Evolutionary conservation across 2,888 invertebrate species (phyloP).

Genomic region (Bombyx huttoni): DNA sequence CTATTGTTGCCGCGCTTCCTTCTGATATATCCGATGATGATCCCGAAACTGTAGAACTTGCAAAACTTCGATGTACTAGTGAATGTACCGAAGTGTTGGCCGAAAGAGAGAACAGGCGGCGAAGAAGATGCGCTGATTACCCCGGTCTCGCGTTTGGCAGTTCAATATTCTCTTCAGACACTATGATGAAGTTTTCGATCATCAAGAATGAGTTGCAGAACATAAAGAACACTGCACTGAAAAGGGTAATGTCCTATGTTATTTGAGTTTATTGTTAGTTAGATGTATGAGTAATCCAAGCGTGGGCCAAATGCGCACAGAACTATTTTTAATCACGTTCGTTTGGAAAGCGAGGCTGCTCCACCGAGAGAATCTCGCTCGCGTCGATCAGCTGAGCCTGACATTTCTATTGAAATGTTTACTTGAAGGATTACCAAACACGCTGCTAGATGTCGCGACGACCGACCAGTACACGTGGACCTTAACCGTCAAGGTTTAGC

Average conservation of each 20-base stretch:
- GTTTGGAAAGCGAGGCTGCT: slow-evolving; percentile 37
- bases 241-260: slow-evolving; percentile 85
- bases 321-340: slow-evolving; percentile 62
- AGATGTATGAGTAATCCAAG: slow-evolving; percentile 38
- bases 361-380: slow-evolving; percentile 25
- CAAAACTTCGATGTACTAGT: slow-evolving; percentile 89
- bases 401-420: slow-evolving; percentile 64
- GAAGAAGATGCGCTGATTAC: slow-evolving; percentile 89
- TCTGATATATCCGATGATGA: slow-evolving; percentile 75
- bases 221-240: slow-evolving; percentile 95
- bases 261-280: slow-evolving; percentile 42
- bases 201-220: slow-evolving; percentile 98
- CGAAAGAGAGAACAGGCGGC: slow-evolving; percentile 83
- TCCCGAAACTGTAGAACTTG: slow-evolving; percentile 84
- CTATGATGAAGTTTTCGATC: slow-evolving; percentile 97
- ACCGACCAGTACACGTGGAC: slow-evolving; percentile 18
- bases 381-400: slow-evolving; percentile 67
- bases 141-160: slow-evolving; percentile 93
- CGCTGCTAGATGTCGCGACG: slow-evolving; percentile 53
- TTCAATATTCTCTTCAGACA: slow-evolving; percentile 95
- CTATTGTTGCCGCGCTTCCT: slow-evolving; percentile 23
- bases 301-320: slow-evolving; percentile 62
- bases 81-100: slow-evolving; percentile 91
- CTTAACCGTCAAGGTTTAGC: slow-evolving; percentile 8
- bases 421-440: slow-evolving; percentile 33